Conservation (phyloP, 2,113 vertebrate genomes). For the Pyrgilauda ruficollis region DNA sequence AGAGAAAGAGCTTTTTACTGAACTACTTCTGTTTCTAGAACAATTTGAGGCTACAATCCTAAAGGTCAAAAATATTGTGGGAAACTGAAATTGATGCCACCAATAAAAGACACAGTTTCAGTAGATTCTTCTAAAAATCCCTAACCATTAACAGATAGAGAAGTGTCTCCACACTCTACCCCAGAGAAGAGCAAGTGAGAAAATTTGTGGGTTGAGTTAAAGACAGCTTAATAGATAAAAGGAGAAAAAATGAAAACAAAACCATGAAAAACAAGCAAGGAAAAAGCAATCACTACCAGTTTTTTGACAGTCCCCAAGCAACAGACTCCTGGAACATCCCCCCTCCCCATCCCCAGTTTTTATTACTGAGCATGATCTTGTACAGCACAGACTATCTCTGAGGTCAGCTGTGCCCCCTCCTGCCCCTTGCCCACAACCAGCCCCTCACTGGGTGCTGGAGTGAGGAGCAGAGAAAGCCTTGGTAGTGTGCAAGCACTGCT, state of each 20-base stretch:
- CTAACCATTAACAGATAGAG: neutral
- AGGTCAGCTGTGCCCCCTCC: neutral
- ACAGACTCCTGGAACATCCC: neutral
- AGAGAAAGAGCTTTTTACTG: neutral
- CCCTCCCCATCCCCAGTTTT: neutral
- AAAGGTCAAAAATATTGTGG: neutral
- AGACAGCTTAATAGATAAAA: neutral
- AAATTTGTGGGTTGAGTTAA: neutral
- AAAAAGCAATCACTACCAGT: neutral
- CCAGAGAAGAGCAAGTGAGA: neutral
- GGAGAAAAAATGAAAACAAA: neutral
- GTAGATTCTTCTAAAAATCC: neutral
- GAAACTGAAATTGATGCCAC: neutral
- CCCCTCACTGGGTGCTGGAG: neutral
- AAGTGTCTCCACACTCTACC: neutral
- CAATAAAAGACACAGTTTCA: neutral
- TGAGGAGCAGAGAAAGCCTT: neutral
- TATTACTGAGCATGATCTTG: neutral
- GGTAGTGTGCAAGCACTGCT: too few species aligned
- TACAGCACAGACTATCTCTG: neutral
- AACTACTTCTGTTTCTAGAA: neutral
- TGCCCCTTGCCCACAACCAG: neutral
- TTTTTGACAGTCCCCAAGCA: neutral
- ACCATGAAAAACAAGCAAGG: neutral
- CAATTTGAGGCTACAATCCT: neutral